phyloP scores from a whole-genome alignment of 1,140 invertebrate genomes.

The Calephelis virginiensis region DNA sequence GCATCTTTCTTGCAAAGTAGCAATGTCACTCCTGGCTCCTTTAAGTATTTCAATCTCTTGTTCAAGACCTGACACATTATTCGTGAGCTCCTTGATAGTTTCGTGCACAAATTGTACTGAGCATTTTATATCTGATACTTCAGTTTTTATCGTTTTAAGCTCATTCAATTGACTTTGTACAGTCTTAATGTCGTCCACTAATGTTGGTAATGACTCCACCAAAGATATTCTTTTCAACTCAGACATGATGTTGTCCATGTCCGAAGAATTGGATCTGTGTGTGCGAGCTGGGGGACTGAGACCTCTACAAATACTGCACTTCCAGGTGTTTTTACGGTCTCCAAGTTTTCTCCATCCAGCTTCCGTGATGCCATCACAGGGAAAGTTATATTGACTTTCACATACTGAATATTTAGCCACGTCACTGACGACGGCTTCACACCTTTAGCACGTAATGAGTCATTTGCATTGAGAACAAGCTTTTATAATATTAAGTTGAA shows the following conservation, averaged over 20 bases:
- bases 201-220: neutral
- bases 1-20: neutral
- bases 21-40: neutral
- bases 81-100: neutral
- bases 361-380: neutral
- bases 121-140: neutral
- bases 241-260: neutral
- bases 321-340: neutral
- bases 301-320: neutral
- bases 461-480: too few species aligned
- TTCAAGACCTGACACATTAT: neutral
- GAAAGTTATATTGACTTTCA: neutral
- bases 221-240: neutral
- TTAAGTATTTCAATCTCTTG: neutral
- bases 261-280: neutral
- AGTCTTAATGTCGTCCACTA: neutral
- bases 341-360: neutral
- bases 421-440: slow-evolving; percentile 2
- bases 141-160: neutral
- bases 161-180: neutral
- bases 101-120: neutral
- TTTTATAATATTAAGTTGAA: too few species aligned
- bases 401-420: neutral
- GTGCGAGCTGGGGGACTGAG: neutral
- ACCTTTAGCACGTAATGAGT: neutral